These are phyloP conservation scores for Myocastor coypus DNA, from an alignment of 2,113 vertebrate genomes.

Conservation along the genomic window DNA sequence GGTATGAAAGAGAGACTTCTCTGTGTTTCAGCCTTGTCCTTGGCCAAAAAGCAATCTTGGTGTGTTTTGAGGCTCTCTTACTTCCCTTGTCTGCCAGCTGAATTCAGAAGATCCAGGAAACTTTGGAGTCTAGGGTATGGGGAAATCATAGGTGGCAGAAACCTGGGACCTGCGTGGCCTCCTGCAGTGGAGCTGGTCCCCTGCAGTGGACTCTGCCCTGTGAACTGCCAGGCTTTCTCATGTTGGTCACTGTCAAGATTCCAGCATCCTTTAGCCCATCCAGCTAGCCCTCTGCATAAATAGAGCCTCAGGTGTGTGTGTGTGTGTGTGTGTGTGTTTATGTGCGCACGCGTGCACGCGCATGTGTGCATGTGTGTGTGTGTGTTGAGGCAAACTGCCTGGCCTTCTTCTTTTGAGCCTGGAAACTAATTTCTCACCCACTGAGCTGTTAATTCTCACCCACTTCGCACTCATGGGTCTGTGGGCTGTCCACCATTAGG, in stretches of 20 bases:
- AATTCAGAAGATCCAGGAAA: not conserved
- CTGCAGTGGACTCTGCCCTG: not conserved
- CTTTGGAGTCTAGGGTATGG: no score
- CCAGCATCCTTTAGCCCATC: not conserved
- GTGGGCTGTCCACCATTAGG: not conserved
- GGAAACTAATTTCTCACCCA: slow-evolving; percentile 37
- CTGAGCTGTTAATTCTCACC: not conserved
- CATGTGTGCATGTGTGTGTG: not conserved
- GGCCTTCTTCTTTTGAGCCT: not conserved
- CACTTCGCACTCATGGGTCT: not conserved
- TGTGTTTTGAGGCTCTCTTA: not conserved
- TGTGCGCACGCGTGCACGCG: not conserved
- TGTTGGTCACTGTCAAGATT: not conserved
- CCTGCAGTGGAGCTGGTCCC: not conserved
- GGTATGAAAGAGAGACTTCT: not conserved
- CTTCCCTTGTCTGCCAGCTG: not conserved
- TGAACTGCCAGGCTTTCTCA: not conserved
- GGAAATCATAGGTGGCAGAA: not conserved
- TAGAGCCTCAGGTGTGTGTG: not conserved
- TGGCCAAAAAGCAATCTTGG: not conserved
- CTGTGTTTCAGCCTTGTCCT: not conserved
- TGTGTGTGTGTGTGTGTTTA: not conserved
- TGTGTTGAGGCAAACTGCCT: not conserved
- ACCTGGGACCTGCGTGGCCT: not conserved
- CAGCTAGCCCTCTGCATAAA: not conserved